Percentiles rank a stretch among this genome's conserved stretches.
Evolutionary conservation across 2,888 invertebrate species (phyloP).

Genomic region (Pyrocoelia pectoralis): DNA sequence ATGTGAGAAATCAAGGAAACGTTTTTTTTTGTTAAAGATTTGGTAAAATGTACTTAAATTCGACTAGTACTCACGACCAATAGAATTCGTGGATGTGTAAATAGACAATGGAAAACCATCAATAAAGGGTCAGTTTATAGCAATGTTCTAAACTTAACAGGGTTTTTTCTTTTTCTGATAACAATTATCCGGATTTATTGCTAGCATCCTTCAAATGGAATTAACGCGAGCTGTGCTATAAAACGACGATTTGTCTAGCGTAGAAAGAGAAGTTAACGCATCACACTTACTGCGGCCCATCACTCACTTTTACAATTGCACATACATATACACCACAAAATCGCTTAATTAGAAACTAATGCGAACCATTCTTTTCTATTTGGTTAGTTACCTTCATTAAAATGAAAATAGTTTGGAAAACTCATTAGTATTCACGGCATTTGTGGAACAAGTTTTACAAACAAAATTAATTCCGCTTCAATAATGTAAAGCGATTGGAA

Average conservation of each 20-base stretch:
- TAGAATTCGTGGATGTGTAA: slow-evolving; percentile 20
- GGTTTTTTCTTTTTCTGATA: slow-evolving; percentile 54
- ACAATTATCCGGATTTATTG: slow-evolving; percentile 58
- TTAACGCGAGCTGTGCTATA: slow-evolving; percentile 55
- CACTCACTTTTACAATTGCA: slow-evolving; percentile 44
- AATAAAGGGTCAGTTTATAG: slow-evolving; percentile 29
- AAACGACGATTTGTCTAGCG: slow-evolving; percentile 56
- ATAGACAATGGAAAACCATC: slow-evolving; percentile 28
- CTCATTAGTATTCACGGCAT: slow-evolving; percentile 30
- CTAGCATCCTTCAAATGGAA: slow-evolving; percentile 57
- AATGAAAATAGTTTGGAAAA: slow-evolving; percentile 33
- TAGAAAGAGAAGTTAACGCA: slow-evolving; percentile 38
- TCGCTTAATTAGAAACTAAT: slow-evolving; percentile 22
- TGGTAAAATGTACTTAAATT: not conserved
- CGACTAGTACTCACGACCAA: not conserved
- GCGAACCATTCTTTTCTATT: not conserved
- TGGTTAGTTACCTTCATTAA: slow-evolving; percentile 13
- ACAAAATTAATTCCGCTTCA: slow-evolving; percentile 27
- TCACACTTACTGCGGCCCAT: slow-evolving; percentile 48
- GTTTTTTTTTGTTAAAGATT: not conserved
- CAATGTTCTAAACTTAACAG: slow-evolving; percentile 29
- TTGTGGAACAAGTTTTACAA: slow-evolving; percentile 26
- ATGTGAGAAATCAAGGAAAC: no score
- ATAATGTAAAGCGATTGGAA: slow-evolving; percentile 14
- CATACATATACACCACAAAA: slow-evolving; percentile 28